These are phyloP conservation scores for Mus spretus DNA, from an alignment of 2,797 vertebrate genomes.

Conservation along the genomic window DNA sequence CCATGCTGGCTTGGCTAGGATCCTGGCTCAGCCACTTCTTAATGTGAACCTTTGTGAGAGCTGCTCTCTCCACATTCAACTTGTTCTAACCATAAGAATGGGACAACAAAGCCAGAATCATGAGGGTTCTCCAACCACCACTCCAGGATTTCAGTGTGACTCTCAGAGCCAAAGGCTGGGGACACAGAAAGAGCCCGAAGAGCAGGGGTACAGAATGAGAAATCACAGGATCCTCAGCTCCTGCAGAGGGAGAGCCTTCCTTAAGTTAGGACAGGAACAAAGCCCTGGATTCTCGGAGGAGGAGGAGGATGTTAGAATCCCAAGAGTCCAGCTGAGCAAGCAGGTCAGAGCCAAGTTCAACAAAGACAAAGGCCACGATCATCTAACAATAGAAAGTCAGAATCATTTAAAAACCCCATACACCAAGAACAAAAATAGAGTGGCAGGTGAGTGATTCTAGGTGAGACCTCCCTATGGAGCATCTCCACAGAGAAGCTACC, in stretches of 20 bases:
- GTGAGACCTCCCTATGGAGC: rapidly evolving
- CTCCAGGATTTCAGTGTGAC: not conserved
- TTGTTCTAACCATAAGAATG: not conserved
- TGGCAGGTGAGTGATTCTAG: not conserved
- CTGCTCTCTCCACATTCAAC: not conserved
- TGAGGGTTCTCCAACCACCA: not conserved
- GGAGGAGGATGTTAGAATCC: not conserved
- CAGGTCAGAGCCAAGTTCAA: not conserved
- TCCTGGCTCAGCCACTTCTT: not conserved
- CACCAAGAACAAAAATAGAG: constrained; percentile 3
- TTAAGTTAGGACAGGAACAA: not conserved
- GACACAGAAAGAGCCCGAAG: not conserved
- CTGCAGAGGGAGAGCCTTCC: not conserved
- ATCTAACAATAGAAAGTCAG: not conserved
- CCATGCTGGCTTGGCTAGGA: not conserved
- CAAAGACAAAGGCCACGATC: not conserved
- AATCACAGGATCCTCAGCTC: not conserved
- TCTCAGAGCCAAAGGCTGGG: not conserved
- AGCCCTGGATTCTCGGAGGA: not conserved
- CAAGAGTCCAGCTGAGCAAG: not conserved
- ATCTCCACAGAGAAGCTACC: not conserved
- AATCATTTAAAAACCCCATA: not conserved
- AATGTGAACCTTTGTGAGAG: constrained; percentile 12
- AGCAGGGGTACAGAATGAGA: not conserved
- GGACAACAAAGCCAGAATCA: not conserved